These are phyloP conservation scores for Mycteria americana DNA, from an alignment of 2,797 vertebrate genomes.

Conservation along the genomic window DNA sequence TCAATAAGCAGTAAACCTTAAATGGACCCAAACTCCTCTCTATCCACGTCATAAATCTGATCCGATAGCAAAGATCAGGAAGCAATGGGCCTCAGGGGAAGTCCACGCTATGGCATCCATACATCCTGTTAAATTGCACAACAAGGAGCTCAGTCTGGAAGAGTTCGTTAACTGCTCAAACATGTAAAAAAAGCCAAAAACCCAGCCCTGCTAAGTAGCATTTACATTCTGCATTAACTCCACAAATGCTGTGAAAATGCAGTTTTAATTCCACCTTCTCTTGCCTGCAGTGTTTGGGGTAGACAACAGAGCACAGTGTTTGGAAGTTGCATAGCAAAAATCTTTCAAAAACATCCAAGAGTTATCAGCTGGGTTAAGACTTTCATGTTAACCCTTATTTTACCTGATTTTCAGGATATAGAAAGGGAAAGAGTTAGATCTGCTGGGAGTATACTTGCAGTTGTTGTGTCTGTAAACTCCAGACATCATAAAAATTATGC, in stretches of 20 bases:
- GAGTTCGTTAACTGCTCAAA: not conserved
- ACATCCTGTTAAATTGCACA: not conserved
- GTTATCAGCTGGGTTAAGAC: not conserved
- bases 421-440: not conserved
- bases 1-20: not conserved
- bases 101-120: not conserved
- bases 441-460: not conserved
- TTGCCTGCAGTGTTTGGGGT: not conserved
- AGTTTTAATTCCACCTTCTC: not conserved
- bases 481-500: not conserved
- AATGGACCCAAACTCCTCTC: conserved; percentile 19
- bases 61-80: conserved; percentile 4
- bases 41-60: not conserved
- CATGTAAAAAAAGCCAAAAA: not conserved
- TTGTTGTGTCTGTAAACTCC: not conserved
- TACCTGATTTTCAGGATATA: not conserved
- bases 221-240: not conserved
- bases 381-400: not conserved
- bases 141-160: not conserved
- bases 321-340: not conserved
- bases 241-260: not conserved
- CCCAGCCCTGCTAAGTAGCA: not conserved
- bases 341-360: not conserved
- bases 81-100: not conserved
- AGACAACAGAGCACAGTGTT: not conserved